Base-by-base conservation (phyloP, 2,888 invertebrate species). In the Tetrapedia diversipes region DNA sequence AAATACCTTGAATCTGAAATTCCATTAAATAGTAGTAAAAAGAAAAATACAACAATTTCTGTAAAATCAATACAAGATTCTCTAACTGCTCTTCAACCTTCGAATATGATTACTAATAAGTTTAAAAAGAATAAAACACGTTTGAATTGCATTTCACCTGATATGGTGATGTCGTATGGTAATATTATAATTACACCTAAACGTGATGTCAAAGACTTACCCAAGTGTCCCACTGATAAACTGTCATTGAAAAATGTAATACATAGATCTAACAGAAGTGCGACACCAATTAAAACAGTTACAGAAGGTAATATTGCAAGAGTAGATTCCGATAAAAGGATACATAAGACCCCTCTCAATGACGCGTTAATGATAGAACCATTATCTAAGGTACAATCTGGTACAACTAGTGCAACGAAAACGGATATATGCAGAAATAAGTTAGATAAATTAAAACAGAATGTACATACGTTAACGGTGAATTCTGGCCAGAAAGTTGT, bases 401-500 rank as follows among this genome's bases (percentile, higher is more conserved):
- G 57, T 41, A 27, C 32, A 10, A 45, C 64, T 37, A 11, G 22
- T 19, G 37, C 32, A 29, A 67, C 37, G 2, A 77, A 64, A 34
- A 8, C 16, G 27, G 22, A 45, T 11, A 27, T 32, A 39, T 29
- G 34, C 14, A 69, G 72, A 22, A 32, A 8, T 53, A 66, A 77
- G 34, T 54, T 51, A 32, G 63, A 71, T 14, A 39, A 75, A 41
- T 68, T 27, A 1, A 69, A 70, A 27, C 67, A 77, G 27, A 61
- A 19, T 56, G 29, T 77, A 32, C 74, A 72, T 16, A 63, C 54
- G 3, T 56, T 70, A 45, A 77, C 64, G 14, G 51, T 65, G 19
- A 84, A 80, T 19, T 37, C 78, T 27, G 80, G 78, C 37, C 79
- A 87, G 11, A 87, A 86, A 19, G 72, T 88, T 29, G 43, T 89